These are phyloP conservation scores for Mesorhabditis sp. DNA, from an alignment of 2,888 invertebrate genomes.

Conservation along the genomic window DNA sequence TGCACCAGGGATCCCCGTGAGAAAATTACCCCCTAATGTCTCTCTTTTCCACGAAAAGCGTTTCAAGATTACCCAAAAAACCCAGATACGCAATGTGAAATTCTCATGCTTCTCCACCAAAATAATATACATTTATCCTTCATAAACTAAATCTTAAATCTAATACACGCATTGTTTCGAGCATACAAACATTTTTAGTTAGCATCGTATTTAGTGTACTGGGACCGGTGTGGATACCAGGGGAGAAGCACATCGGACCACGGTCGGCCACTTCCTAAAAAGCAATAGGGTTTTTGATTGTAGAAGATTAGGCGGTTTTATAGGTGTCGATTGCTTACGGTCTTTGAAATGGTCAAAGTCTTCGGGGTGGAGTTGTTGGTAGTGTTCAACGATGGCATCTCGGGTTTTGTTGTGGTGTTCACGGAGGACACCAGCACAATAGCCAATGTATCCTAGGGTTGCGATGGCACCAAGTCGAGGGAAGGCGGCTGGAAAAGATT, in stretches of 20 bases:
- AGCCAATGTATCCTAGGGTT: conserved; percentile 38
- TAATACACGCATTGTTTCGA: no score
- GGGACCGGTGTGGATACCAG: conserved; percentile 52
- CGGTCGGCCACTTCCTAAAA: conserved; percentile 51
- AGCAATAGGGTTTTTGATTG: background rate
- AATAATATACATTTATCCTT: no score
- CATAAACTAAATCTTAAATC: no score
- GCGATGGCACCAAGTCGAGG: conserved; percentile 32
- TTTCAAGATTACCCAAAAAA: no score
- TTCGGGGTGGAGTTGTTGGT: conserved; percentile 51
- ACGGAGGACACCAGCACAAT: conserved; percentile 41
- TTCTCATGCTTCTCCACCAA: no score
- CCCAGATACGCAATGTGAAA: no score
- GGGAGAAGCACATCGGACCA: conserved; percentile 53
- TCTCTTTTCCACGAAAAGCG: no score
- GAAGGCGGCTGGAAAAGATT: conserved; percentile 24
- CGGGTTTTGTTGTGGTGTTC: conserved; percentile 47
- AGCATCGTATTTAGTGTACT: conserved; percentile 41
- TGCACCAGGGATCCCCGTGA: no score
- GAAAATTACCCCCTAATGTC: no score
- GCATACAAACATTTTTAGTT: no score
- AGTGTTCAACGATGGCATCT: conserved; percentile 55
- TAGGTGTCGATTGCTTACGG: conserved; percentile 28
- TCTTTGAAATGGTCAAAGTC: conserved; percentile 54
- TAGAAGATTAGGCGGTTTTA: background rate